Percentiles rank a stretch among this genome's conserved stretches.
phyloP scores from a whole-genome alignment of 2,113 vertebrate species.

The Hippocampus guttulatus region DNA sequence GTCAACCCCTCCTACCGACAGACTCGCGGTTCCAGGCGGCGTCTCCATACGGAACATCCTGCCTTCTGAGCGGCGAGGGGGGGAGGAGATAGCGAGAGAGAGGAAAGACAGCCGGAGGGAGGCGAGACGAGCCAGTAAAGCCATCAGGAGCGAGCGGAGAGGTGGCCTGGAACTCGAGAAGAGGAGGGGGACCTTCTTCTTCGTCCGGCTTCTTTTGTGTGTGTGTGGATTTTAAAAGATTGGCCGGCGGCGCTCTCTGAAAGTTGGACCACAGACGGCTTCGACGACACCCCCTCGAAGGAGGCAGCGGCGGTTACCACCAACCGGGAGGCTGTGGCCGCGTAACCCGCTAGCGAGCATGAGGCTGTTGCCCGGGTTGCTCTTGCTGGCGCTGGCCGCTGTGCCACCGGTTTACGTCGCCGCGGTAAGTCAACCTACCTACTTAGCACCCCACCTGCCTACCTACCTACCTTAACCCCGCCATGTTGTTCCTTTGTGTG shows the following conservation, averaged over 20 bases:
- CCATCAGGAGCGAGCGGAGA: conserved; percentile 43
- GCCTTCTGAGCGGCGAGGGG: conserved; percentile 57
- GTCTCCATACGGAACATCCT: conserved; percentile 73
- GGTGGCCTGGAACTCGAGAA: conserved; percentile 24
- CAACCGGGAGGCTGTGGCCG: conserved; percentile 51
- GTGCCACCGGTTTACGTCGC: conserved; percentile 61
- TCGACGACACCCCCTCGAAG: conserved; percentile 19
- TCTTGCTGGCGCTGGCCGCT: conserved; percentile 62
- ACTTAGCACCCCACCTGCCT: neutral
- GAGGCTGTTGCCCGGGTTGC: conserved; percentile 66
- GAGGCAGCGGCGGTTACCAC: conserved; percentile 51
- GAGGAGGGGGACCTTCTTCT: conserved; percentile 14
- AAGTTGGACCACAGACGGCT: conserved; percentile 32
- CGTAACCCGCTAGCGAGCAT: conserved; percentile 58
- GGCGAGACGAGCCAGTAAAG: conserved; percentile 58
- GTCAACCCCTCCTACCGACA: conserved; percentile 46
- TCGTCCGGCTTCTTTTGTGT: neutral
- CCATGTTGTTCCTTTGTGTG: conserved; percentile 11
- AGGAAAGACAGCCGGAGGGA: conserved; percentile 39
- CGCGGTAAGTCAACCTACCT: conserved; percentile 13
- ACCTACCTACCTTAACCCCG: neutral
- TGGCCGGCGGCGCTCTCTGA: conserved; percentile 58
- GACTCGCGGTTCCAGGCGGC: conserved; percentile 53
- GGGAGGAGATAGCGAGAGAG: conserved; percentile 55
- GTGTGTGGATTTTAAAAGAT: neutral